These are phyloP conservation scores for Erythrocercus mccallii DNA, from an alignment of 2,113 vertebrate genomes.

Conservation along the genomic window DNA sequence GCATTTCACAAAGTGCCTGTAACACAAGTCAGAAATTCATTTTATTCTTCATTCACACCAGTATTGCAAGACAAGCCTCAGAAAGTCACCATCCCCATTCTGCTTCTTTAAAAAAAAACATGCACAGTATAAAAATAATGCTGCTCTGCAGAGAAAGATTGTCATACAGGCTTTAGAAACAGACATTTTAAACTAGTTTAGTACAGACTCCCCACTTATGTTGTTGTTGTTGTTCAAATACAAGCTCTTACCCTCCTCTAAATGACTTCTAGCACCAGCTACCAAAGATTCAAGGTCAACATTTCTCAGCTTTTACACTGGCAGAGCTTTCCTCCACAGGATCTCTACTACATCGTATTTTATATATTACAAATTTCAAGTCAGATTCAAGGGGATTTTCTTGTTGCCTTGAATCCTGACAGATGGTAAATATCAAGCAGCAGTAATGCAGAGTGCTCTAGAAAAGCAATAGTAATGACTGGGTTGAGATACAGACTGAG, in stretches of 20 bases:
- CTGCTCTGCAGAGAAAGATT: not conserved
- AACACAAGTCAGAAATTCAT: not conserved
- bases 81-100: not conserved
- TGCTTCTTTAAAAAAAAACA: slow-evolving; percentile 11
- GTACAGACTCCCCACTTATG: not conserved
- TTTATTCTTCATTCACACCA: not conserved
- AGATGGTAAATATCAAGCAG: not conserved
- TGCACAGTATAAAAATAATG: slow-evolving; percentile 25
- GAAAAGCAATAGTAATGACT: not conserved
- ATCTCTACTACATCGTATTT: not conserved
- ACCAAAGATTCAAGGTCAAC: not conserved
- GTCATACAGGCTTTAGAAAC: not conserved
- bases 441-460: not conserved
- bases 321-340: not conserved
- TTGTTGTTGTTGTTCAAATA: not conserved
- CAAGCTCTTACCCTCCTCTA: not conserved
- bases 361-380: not conserved
- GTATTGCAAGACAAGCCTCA: not conserved
- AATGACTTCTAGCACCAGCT: not conserved
- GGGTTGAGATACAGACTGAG: not conserved
- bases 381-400: not conserved
- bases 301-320: not conserved
- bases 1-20: not conserved
- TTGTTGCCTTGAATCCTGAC: not conserved
- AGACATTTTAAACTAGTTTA: not conserved